phyloP scores from a whole-genome alignment of 1,140 invertebrate species.

The Nasonia vitripennis region DNA sequence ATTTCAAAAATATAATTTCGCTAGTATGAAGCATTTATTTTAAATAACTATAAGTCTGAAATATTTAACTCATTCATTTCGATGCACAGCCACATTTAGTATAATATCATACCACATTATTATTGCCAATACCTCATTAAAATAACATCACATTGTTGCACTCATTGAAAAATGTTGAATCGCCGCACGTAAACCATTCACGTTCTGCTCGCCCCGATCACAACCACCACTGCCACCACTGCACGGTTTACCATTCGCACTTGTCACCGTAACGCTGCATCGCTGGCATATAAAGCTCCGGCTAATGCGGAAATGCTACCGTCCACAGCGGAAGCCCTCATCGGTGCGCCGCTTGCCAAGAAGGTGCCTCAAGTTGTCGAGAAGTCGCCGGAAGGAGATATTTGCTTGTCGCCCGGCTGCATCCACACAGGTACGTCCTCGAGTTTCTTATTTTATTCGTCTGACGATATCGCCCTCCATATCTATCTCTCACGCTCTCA shows the following conservation, averaged over 20 bases:
- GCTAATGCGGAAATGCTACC: constrained; percentile 68
- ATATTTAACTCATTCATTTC: no score
- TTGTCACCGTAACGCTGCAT: neutral
- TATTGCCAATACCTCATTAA: neutral
- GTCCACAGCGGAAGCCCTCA: constrained; percentile 70
- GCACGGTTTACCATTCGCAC: constrained; percentile 41
- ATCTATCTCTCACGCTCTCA: neutral
- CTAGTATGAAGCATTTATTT: no score
- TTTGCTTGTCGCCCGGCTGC: constrained; percentile 81
- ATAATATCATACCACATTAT: neutral
- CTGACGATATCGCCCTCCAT: neutral
- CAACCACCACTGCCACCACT: constrained; percentile 53
- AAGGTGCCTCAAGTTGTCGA: constrained; percentile 51
- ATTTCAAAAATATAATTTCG: no score
- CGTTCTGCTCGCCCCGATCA: constrained; percentile 25
- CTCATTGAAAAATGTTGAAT: neutral
- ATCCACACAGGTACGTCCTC: constrained; percentile 78
- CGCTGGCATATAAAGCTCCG: constrained; percentile 53
- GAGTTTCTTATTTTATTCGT: neutral
- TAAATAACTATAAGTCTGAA: no score
- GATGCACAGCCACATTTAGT: no score
- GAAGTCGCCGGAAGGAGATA: constrained; percentile 58
- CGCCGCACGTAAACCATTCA: constrained; percentile 46
- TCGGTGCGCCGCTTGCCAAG: constrained; percentile 57
- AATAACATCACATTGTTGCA: neutral